phyloP scores from a whole-genome alignment of 2,797 vertebrate genomes.

The Lagorchestes hirsutus region DNA sequence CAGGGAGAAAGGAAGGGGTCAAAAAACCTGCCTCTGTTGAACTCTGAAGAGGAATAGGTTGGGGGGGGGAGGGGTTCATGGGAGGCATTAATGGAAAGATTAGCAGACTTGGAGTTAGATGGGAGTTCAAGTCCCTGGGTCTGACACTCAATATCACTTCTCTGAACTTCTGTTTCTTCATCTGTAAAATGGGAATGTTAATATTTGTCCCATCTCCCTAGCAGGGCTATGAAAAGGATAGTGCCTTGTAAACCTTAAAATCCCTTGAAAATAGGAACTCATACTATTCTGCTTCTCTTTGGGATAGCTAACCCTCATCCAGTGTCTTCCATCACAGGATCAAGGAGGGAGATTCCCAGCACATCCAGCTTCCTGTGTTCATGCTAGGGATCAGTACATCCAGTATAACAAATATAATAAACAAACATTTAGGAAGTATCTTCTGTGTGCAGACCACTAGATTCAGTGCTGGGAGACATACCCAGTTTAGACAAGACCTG shows the following conservation, averaged over 20 bases:
- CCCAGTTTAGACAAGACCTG: not conserved
- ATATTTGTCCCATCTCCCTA: not conserved
- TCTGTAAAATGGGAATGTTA: not conserved
- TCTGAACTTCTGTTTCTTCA: not conserved
- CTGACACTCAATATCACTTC: not conserved
- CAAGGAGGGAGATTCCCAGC: not conserved
- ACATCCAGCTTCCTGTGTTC: not conserved
- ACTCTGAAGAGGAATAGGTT: not conserved
- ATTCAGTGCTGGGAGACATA: not conserved
- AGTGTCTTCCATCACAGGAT: not conserved
- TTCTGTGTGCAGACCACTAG: not conserved
- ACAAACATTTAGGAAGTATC: not conserved
- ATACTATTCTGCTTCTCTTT: not conserved
- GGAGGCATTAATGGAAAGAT: not conserved
- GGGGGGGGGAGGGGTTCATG: not conserved
- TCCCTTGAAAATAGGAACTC: not conserved
- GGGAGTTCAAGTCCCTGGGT: not conserved
- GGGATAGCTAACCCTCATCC: not conserved
- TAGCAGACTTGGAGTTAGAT: not conserved
- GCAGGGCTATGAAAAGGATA: not conserved
- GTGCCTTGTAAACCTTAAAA: not conserved
- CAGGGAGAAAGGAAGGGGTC: not conserved
- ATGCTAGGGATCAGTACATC: not conserved
- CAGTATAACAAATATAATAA: not conserved
- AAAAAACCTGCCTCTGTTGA: not conserved